Conservation (phyloP, 2,797 vertebrate genomes). For the Danio choprae region DNA sequence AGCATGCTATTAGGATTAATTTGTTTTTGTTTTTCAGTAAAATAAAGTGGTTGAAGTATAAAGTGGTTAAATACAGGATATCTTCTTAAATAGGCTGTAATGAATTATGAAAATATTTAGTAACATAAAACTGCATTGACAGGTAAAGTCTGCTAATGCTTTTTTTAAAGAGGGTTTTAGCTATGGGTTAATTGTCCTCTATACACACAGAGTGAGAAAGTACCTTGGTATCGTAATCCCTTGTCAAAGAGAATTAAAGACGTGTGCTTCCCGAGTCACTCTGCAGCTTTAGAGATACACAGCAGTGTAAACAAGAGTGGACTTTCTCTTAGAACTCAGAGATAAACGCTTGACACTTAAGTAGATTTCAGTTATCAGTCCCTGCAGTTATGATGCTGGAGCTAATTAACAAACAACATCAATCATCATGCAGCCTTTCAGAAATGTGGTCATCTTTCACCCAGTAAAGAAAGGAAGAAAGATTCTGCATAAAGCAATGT, state of each 20-base stretch:
- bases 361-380: neutral
- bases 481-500: neutral
- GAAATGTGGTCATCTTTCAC: neutral
- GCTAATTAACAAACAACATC: neutral
- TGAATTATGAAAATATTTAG: neutral
- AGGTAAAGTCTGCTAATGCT: too few relatives aligned
- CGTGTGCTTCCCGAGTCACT: conserved; percentile 3
- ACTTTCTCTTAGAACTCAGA: neutral
- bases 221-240: conserved; percentile 50
- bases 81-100: neutral
- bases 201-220: neutral
- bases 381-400: neutral
- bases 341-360: conserved; percentile 4
- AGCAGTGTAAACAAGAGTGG: neutral
- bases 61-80: neutral
- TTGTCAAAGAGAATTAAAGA: conserved; percentile 60
- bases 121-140: too few relatives aligned
- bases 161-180: neutral
- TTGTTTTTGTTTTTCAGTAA: neutral
- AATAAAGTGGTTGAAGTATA: neutral
- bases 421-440: neutral
- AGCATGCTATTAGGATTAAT: neutral
- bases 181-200: neutral
- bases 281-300: neutral
- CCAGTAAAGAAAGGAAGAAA: neutral